Base-by-base conservation (phyloP, 2,888 invertebrate genomes). In the Lasioglossum figueresi region DNA sequence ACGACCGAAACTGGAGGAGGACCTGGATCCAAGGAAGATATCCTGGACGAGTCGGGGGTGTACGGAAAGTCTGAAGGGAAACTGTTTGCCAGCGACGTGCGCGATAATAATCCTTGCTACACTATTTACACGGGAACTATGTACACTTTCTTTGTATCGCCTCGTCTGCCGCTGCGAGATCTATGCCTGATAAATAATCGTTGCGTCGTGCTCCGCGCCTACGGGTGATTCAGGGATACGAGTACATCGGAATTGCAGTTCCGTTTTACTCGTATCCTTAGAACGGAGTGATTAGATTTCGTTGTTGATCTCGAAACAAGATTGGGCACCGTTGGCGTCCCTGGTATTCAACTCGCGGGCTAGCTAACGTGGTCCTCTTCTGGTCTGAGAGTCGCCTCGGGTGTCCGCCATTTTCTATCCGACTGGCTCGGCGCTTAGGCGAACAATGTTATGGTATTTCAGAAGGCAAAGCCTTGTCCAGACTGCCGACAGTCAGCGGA, bases 41-140 rank as follows among this genome's bases (percentile, higher is more conserved):
- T 70, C 43, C 59, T 34, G 34, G 48, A 16, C 40, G 56, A 45
- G 68, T 43, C 43, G 2, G 10, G 70, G 52, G 19, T 12, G n/a
- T 16, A 72, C 56, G n/a, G 76, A 45, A 31, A 63, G 68, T 16
- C 48, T 31, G 79, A 77, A 80, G 86, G 86, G 75, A 79, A 85
- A 83, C 80, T 78, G 80, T 85, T 85, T 87, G 73, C 86, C 83
- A 76, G 76, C 80, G 83, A 86, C 81, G 83, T 63, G 77, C 83
- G 83, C 78, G 83, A 77, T 79, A 82, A 84, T 83, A 86, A 84
- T 89, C 83, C 87, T 89, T 87, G 88, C 90, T 91, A 91, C 85
- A 83, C 90, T 92, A 92, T 92, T 90, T 92, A 91, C 92, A 92
- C 88, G 82, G 85, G 87, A 76, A 79, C 86, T 92, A 92, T 92